Evolutionary conservation across 2,797 vertebrate genomes (phyloP).

Genomic region (Eleutherodactylus coqui): DNA sequence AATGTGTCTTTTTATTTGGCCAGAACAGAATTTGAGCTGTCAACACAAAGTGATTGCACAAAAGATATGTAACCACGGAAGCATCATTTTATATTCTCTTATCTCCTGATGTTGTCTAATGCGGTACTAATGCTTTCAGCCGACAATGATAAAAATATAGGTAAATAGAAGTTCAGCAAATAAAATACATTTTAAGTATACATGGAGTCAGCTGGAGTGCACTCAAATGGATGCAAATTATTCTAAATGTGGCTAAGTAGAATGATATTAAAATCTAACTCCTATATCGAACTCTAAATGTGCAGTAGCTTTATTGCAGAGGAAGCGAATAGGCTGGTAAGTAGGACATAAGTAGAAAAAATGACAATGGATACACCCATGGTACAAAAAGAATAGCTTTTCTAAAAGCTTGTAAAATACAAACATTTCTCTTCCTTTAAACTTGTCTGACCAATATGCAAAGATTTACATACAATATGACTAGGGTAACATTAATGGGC

Average conservation of each 20-base stretch:
- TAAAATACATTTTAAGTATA: slow-evolving; percentile 20
- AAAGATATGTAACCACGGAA: slow-evolving; percentile 6
- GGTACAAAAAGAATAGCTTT: not conserved
- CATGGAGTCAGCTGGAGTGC: slow-evolving; percentile 20
- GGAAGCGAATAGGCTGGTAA: slow-evolving; percentile 1
- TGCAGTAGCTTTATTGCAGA: not conserved
- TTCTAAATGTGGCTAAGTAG: slow-evolving; percentile 17
- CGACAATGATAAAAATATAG: slow-evolving; percentile 40
- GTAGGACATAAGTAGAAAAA: not conserved
- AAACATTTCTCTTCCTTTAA: not conserved
- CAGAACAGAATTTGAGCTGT: slow-evolving; percentile 15
- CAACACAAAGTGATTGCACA: slow-evolving; percentile 39
- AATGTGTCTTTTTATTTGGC: not conserved
- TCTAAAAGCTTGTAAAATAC: not conserved
- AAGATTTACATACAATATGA: too few species aligned
- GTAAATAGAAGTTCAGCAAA: slow-evolving; percentile 53
- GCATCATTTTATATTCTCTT: slow-evolving; percentile 18
- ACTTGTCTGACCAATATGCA: not conserved
- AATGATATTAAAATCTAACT: slow-evolving; percentile 40
- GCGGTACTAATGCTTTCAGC: slow-evolving; percentile 56
- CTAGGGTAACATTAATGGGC: too few species aligned
- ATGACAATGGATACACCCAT: not conserved
- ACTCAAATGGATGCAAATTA: slow-evolving; percentile 50
- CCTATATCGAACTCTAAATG: slow-evolving; percentile 7
- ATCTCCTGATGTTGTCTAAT: slow-evolving; percentile 48